Evolutionary conservation across 2,888 invertebrate genomes (phyloP).

Genomic region (Plagodis dolabraria): DNA sequence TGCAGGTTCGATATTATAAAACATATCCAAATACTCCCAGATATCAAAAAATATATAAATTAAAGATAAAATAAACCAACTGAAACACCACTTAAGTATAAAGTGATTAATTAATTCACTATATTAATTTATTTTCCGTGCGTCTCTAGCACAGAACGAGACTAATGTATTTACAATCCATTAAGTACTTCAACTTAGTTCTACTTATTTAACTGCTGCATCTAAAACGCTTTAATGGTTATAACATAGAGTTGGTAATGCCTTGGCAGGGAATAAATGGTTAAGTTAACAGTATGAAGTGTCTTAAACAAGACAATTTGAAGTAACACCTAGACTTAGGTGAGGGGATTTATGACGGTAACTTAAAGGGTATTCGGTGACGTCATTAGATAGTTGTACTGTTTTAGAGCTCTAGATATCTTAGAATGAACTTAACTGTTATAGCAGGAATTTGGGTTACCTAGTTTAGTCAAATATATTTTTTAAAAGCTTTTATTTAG

Average conservation of each 20-base stretch:
- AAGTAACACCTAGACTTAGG: constrained; percentile 57
- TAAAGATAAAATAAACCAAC: not conserved
- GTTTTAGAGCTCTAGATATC: constrained; percentile 4
- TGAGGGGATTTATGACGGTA: constrained; percentile 50
- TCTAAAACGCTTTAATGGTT: constrained; percentile 29
- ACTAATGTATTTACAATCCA: constrained; percentile 58
- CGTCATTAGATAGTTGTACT: constrained; percentile 18
- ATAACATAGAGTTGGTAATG: constrained; percentile 27
- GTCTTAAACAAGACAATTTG: constrained; percentile 53
- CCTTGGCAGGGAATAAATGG: constrained; percentile 24
- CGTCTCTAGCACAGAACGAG: constrained; percentile 41
- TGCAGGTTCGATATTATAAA: too few species aligned
- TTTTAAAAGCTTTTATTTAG: too few species aligned
- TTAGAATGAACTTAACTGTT: not conserved
- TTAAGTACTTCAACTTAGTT: constrained; percentile 42
- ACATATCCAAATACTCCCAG: too few species aligned
- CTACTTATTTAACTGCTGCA: constrained; percentile 3
- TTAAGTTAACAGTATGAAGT: constrained; percentile 43
- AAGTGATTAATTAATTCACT: constrained; percentile 42
- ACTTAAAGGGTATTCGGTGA: constrained; percentile 27
- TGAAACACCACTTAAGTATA: constrained; percentile 11
- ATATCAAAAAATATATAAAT: too few species aligned
- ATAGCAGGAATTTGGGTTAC: too few species aligned
- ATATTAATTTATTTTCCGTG: constrained; percentile 48
- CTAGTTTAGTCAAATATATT: too few species aligned